Evolutionary conservation across 2,113 vertebrate genomes (phyloP).

Genomic region (Prunella himalayana): DNA sequence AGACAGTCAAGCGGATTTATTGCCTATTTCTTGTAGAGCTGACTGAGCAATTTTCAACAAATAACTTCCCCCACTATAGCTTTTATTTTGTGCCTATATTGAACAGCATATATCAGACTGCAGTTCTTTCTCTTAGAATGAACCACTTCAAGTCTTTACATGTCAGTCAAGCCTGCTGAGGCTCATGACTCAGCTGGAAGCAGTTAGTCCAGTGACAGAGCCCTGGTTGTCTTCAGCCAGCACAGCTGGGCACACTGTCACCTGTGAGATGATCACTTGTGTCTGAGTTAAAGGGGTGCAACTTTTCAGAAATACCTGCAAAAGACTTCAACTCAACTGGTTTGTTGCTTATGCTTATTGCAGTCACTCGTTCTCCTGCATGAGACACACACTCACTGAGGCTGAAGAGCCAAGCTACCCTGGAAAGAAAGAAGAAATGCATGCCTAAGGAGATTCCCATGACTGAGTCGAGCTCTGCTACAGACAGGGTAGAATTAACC

Average conservation of each 20-base stretch:
- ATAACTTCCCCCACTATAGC: background rate
- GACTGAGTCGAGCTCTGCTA: background rate
- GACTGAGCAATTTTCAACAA: background rate
- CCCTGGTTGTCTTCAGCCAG: background rate
- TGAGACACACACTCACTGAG: background rate
- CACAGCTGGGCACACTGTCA: background rate
- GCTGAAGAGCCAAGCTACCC: background rate
- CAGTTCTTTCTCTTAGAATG: background rate
- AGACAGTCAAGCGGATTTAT: conserved; percentile 2
- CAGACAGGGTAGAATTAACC: background rate
- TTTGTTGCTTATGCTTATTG: too few relatives aligned
- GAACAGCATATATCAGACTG: background rate
- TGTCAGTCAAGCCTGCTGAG: background rate
- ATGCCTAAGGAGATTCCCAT: background rate
- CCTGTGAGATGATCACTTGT: background rate
- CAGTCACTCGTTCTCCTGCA: background rate
- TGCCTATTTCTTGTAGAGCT: background rate
- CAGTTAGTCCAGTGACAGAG: background rate
- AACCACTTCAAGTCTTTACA: background rate
- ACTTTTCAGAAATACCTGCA: background rate
- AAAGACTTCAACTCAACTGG: too few relatives aligned
- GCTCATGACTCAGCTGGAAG: background rate
- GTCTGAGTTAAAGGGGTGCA: background rate
- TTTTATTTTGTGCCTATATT: background rate
- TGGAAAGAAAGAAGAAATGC: background rate